Percentiles rank a stretch among this genome's conserved stretches.
phyloP scores from a whole-genome alignment of 2,797 vertebrate genomes.

The Poecilia velifera region DNA sequence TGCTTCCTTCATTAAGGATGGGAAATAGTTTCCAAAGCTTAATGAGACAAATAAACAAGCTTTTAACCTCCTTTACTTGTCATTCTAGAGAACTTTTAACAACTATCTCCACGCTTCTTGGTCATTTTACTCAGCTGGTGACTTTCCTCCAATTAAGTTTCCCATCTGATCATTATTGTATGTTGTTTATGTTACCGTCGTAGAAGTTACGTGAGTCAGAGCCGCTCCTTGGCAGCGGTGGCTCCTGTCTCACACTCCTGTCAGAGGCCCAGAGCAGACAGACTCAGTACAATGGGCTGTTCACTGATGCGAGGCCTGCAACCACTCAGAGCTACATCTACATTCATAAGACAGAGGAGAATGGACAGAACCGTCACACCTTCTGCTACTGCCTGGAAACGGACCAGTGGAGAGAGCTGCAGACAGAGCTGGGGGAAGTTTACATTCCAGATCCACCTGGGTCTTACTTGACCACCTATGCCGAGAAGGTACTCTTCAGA shows the following conservation, averaged over 20 bases:
- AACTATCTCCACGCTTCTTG: neutral
- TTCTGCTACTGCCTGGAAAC: constrained; percentile 93
- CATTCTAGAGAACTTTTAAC: neutral
- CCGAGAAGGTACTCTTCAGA: constrained; percentile 82
- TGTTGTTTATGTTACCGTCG: neutral
- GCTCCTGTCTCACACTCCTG: constrained; percentile 79
- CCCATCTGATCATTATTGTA: neutral
- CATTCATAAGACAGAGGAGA: constrained; percentile 95
- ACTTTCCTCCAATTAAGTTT: neutral
- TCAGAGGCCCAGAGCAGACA: constrained; percentile 82
- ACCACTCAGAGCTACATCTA: constrained; percentile 95
- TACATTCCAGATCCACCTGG: constrained; percentile 88
- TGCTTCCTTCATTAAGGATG: neutral
- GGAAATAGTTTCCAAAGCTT: neutral
- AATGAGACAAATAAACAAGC: neutral
- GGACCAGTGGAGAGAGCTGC: constrained; percentile 90
- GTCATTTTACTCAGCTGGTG: neutral
- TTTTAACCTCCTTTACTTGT: neutral
- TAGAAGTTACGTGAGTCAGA: constrained; percentile 76
- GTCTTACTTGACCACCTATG: constrained; percentile 89
- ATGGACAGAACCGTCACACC: constrained; percentile 83
- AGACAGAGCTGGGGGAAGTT: constrained; percentile 47
- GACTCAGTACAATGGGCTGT: constrained; percentile 83
- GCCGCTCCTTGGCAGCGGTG: constrained; percentile 74
- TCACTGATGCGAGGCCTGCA: constrained; percentile 89